Base-by-base conservation (phyloP, 2,797 vertebrate genomes). In the Phrynocephalus forsythii region DNA sequence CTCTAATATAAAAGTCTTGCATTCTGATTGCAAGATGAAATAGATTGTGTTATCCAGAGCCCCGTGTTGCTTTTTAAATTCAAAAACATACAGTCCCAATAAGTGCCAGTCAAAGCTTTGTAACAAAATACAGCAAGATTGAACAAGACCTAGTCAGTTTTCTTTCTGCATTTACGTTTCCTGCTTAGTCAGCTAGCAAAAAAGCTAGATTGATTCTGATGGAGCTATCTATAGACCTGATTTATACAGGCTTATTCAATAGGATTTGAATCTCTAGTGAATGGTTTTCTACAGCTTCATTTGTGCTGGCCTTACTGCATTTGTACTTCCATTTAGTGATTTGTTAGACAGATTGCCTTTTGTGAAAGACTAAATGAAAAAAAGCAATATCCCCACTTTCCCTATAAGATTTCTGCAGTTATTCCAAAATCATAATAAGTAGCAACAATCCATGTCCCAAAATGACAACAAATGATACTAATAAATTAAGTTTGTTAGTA, bases 401-500 rank as follows among this genome's bases (percentile, higher is more conserved):
- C 89, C 2, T 0, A 71, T 15, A 68, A 81, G 38, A 88, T 94
- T 94, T 90, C 88, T 92, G 91, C 79, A 92, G 82, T 56, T 80
- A 75, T 92, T 92, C 94, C 24, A 93, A 91, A 92, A 91, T 71
- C 56, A 91, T 82, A 50, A 88, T 95, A 85, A 91, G 94, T 89
- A 24, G 48, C 22, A 92, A 90, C 89, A 84, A 88, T 91, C 79
- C 88, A 73, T n/a, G 67, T 60, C 85, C 30, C 15, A 5, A 28
- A 52, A 92, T 87, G 92, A 75, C 91, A 75, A 83, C 86, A 92
- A 94, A 83, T 94, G 73, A 69, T 85, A 91, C 89, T 93, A 89
- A 87, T 2, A 56, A 20, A 69, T 13, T 10, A 6, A 63, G 75
- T 26, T 63, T 16, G 18, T 63, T 20, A 63, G 60, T 63, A 63